Conservation (phyloP, 2,888 invertebrate species). For the Nasonia oneida region DNA sequence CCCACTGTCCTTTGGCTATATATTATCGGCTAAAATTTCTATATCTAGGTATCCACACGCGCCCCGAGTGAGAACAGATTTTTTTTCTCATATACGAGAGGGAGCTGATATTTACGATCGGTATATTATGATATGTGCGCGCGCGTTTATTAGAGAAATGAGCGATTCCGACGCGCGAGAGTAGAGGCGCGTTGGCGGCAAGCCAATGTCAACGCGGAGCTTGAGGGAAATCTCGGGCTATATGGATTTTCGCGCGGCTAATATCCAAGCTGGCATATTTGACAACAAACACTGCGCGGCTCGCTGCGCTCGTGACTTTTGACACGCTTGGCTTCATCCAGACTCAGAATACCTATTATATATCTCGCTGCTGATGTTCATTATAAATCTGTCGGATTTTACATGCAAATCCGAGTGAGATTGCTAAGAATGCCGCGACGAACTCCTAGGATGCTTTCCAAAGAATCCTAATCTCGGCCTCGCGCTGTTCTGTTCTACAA, state of each 20-base stretch:
- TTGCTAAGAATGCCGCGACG: not conserved
- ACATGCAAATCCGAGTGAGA: not conserved
- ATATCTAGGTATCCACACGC: not conserved
- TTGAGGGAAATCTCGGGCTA: not conserved
- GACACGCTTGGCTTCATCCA: not conserved
- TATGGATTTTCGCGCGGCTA: conserved; percentile 16
- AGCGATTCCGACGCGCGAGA: not conserved
- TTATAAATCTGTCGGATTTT: not conserved
- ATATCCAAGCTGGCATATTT: not conserved
- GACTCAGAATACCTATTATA: not conserved
- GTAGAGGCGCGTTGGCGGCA: not conserved
- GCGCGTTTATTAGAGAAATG: conserved; percentile 30
- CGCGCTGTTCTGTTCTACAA: not conserved
- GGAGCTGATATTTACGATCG: conserved; percentile 11
- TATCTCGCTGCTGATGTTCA: not conserved
- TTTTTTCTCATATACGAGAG: not conserved
- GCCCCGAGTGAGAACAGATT: not conserved
- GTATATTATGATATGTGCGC: not conserved
- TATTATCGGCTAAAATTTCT: not conserved
- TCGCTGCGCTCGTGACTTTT: not conserved
- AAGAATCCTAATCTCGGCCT: not conserved
- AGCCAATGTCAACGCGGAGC: conserved; percentile 2
- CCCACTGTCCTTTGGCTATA: conserved; percentile 7
- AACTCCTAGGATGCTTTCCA: not conserved
- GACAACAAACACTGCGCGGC: not conserved